phyloP scores from a whole-genome alignment of 2,888 invertebrate genomes.

The Stenolophus ochropezus region DNA sequence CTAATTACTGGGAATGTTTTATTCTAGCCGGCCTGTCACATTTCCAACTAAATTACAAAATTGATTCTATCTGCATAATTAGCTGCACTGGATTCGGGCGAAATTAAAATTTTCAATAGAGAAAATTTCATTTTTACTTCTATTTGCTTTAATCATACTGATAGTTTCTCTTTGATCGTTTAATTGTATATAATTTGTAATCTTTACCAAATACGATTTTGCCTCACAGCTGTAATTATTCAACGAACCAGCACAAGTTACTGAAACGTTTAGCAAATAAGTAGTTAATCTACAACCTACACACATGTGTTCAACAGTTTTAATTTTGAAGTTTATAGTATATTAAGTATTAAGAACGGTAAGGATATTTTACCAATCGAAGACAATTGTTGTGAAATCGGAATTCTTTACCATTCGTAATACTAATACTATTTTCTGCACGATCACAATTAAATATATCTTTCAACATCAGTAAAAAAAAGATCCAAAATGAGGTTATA shows the following conservation, averaged over 20 bases:
- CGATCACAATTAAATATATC: too few species aligned
- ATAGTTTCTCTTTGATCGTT: slow-evolving; percentile 6
- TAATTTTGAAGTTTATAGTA: too few species aligned
- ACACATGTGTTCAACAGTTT: too few species aligned
- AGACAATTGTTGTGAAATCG: too few species aligned
- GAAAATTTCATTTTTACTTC: not conserved
- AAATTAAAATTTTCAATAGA: slow-evolving; percentile 14
- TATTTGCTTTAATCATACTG: slow-evolving; percentile 8
- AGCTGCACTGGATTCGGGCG: slow-evolving; percentile 1
- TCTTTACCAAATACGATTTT: not conserved
- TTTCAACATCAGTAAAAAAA: too few species aligned
- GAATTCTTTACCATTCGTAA: too few species aligned
- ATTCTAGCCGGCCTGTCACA: slow-evolving; percentile 5
- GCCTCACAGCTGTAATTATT: not conserved
- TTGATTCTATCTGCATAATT: slow-evolving; percentile 18
- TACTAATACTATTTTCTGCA: too few species aligned
- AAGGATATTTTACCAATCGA: too few species aligned
- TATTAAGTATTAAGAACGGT: too few species aligned
- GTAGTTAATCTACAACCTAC: not conserved
- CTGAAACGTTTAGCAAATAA: not conserved
- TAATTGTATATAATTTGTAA: not conserved
- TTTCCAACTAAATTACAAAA: slow-evolving; percentile 2
- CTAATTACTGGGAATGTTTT: slow-evolving; percentile 19
- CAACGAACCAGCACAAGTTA: not conserved
- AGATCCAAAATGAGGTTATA: too few species aligned